phyloP scores from a whole-genome alignment of 2,797 vertebrate genomes.

The Spheniscus humboldti region DNA sequence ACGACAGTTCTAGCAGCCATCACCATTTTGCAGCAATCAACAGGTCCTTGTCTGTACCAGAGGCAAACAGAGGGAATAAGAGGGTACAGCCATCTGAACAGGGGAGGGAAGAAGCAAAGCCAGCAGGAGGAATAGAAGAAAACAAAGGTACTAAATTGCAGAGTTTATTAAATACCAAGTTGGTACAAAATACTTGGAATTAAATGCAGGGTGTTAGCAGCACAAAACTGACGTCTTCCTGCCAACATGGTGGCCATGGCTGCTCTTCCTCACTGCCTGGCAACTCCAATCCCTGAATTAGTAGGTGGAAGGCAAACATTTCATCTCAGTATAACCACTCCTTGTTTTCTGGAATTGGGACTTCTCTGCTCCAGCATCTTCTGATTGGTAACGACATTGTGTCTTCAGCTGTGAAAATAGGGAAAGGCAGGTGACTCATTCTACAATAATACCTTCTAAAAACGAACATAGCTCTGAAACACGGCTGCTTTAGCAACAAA shows the following conservation, averaged over 20 bases:
- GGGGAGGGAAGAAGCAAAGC: background rate
- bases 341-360: background rate
- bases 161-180: background rate
- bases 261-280: background rate
- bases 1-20: background rate
- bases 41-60: background rate
- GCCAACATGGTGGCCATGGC: background rate
- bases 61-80: background rate
- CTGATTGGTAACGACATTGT: background rate
- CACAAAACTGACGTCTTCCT: background rate
- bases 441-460: background rate
- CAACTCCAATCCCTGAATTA: background rate
- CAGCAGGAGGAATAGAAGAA: background rate
- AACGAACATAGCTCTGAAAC: too few relatives aligned
- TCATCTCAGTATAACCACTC: background rate
- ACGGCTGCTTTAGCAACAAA: rapidly evolving
- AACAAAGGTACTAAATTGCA: background rate
- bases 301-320: background rate
- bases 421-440: too few relatives aligned
- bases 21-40: background rate
- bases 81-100: background rate
- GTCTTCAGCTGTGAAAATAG: background rate
- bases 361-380: background rate
- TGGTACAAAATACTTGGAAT: background rate
- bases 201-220: background rate